Evolutionary conservation across 2,113 vertebrate genomes (phyloP).

Genomic region (Stomatorhinus ivindoensis): DNA sequence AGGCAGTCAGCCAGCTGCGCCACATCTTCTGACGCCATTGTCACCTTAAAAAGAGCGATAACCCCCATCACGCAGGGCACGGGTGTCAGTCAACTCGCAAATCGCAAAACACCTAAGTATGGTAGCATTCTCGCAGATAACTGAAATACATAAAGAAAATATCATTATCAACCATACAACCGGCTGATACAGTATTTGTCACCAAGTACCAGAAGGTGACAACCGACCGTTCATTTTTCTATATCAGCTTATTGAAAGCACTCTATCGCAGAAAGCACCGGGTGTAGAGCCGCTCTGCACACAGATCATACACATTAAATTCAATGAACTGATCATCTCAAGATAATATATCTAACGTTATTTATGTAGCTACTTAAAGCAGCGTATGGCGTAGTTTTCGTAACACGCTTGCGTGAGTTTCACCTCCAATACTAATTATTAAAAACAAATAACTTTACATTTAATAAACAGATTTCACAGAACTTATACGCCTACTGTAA

Average conservation of each 20-base stretch:
- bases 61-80: neutral
- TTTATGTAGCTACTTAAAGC: neutral
- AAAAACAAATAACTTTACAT: neutral
- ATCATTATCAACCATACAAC: neutral
- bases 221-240: neutral
- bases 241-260: neutral
- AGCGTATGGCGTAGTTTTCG: neutral
- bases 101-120: neutral
- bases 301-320: neutral
- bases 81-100: neutral
- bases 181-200: neutral
- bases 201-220: neutral
- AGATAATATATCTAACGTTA: neutral
- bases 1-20: conserved; percentile 77
- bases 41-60: conserved; percentile 31
- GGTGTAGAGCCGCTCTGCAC: neutral
- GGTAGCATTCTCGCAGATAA: neutral
- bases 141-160: neutral
- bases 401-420: neutral
- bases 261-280: neutral
- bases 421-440: neutral
- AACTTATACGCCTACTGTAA: neutral
- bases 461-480: neutral
- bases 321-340: neutral
- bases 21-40: conserved; percentile 91